phyloP scores from a whole-genome alignment of 2,797 vertebrate genomes.

The Centropyge bicolor region DNA sequence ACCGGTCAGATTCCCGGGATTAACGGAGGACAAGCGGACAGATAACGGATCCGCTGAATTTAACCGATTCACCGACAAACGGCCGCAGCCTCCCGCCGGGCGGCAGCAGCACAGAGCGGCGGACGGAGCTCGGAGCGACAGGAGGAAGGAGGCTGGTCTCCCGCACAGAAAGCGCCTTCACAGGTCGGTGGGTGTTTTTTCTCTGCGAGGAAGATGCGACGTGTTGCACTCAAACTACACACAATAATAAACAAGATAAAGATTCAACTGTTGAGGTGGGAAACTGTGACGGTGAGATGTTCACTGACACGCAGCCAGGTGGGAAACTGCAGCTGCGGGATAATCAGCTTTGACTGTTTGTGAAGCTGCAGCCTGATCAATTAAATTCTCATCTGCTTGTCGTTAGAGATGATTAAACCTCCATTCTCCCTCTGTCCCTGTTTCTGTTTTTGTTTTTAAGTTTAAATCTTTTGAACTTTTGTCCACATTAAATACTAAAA shows the following conservation, averaged over 20 bases:
- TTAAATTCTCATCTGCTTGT: not conserved
- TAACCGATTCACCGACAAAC: not conserved
- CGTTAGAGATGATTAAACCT: not conserved
- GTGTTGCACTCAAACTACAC: slow-evolving; percentile 21
- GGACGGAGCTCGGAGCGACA: not conserved
- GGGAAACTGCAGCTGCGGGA: not conserved
- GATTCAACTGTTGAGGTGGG: no score
- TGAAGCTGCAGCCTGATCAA: slow-evolving; percentile 23
- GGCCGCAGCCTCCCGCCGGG: not conserved
- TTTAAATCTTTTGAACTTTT: not conserved
- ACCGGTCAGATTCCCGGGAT: slow-evolving; percentile 48
- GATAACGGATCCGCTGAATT: slow-evolving; percentile 29
- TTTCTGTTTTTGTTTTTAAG: not conserved
- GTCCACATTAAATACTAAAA: no score
- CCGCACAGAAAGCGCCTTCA: not conserved
- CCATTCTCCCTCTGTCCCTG: not conserved
- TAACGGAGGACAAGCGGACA: slow-evolving; percentile 5
- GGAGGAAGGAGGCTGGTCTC: not conserved
- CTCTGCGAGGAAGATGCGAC: not conserved
- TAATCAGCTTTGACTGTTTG: slow-evolving; percentile 65
- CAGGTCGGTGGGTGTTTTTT: slow-evolving; percentile 50
- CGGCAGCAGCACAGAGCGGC: not conserved
- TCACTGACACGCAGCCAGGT: not conserved
- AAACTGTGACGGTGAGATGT: not conserved
- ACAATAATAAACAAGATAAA: not conserved